Conservation (phyloP, 2,113 vertebrate species). For the human region DNA sequence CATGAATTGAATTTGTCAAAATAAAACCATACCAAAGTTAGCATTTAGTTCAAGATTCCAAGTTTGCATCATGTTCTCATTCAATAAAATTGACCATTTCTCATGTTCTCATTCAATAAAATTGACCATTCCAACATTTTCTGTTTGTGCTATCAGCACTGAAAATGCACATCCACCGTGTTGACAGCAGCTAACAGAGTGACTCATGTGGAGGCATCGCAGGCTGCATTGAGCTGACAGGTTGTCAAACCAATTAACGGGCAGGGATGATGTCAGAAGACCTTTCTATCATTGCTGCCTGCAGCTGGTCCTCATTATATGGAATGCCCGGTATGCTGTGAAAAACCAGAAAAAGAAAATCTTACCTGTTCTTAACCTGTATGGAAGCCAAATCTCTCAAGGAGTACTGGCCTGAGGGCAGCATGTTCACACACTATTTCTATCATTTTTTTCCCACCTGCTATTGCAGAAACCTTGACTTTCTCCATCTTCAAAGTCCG, state of each 20-base stretch:
- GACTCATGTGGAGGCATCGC: neutral
- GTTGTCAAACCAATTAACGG: neutral
- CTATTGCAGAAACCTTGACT: neutral
- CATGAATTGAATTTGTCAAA: conserved; percentile 1
- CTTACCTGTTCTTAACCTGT: neutral
- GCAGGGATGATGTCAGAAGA: neutral
- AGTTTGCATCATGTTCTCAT: conserved; percentile 50
- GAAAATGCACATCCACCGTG: neutral
- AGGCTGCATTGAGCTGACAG: neutral
- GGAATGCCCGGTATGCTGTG: neutral
- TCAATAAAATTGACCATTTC: neutral
- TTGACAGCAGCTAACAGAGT: neutral
- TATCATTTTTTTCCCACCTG: neutral
- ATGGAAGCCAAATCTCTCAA: neutral
- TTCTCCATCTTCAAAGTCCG: neutral
- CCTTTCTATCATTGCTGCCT: neutral
- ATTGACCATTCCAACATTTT: conserved; percentile 27
- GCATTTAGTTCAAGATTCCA: conserved; percentile 9
- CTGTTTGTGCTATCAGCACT: neutral
- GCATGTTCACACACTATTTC: neutral
- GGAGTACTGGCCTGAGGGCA: neutral
- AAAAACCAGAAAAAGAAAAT: neutral
- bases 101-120: conserved; percentile 37
- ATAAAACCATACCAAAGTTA: conserved; percentile 52
- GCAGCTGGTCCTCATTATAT: neutral